Evolutionary conservation across 2,797 vertebrate genomes (phyloP), one percentile per base, ranked within the genome.

Genomic region (Tragopan temminckii): DNA sequence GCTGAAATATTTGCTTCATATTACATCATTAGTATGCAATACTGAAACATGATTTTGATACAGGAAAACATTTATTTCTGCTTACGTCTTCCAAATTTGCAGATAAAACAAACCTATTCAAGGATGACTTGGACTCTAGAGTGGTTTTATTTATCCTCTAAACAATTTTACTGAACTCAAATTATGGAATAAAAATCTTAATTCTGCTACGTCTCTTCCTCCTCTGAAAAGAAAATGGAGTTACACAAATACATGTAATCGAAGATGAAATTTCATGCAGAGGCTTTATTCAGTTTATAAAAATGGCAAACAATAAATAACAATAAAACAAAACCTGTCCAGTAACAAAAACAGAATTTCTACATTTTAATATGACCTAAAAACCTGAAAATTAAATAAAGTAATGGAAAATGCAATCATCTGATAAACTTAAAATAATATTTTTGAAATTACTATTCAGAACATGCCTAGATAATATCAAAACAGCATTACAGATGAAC

Each of bases 151-250:
- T 74, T 93, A 82, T 58, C 91, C 85, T 80, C 85, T 96, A 89
- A 94, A 91, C 53, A 93, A 89, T 80, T 81, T 89, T 92, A 92
- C 50, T 93, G 53, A 94, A 92, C 64, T 90, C n/a, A 79, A 94
- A 11, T 14, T 94, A 69, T 48, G 69, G 62, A 92, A 90, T 61
- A 50, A 94, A 92, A 94, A 80, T 77, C 78, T 48, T 93, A 93
- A 94, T 90, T 91, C 64, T 80, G 86, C 78, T 89, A 67, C 74
- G 74, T 11, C 42, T 93, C 85, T 82, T 94, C 90, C 90, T 90
- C 69, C 87, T 19, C 94, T 91, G 71, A 82, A 90, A 90, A 87
- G 85, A 91, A 94, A 96, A 95, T 87, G 75, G 63, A 84, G 85
- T 96, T 95, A 94, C 6, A 5, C 38, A 83, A 85, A 87, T 77